Evolutionary conservation across 2,797 vertebrate genomes (phyloP).

Genomic region (Urosaurus nigricauda): DNA sequence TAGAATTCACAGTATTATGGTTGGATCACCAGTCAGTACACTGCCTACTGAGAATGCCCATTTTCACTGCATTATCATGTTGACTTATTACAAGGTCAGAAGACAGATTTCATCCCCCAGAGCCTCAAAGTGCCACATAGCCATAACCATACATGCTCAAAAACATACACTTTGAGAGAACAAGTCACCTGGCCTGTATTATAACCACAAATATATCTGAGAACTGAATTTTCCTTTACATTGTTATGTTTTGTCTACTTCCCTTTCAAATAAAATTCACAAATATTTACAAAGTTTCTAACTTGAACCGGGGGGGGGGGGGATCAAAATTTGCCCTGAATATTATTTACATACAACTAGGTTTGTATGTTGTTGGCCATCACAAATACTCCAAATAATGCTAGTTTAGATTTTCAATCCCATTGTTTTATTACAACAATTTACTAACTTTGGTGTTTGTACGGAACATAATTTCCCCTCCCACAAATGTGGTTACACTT

Average conservation of each 20-base stretch:
- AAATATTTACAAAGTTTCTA: neutral
- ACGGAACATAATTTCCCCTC: neutral
- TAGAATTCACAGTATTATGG: neutral
- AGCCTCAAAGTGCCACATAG: neutral
- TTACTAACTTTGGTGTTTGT: neutral
- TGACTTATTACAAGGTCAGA: neutral
- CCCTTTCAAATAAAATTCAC: no score
- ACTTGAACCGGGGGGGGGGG: no score
- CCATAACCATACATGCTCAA: neutral
- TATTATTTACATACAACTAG: neutral
- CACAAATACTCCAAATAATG: neutral
- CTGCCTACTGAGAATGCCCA: neutral
- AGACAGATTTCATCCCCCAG: neutral
- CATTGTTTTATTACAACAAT: neutral
- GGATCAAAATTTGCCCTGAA: neutral
- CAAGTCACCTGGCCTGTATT: neutral
- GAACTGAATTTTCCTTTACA: neutral
- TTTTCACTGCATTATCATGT: neutral
- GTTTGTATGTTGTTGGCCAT: neutral
- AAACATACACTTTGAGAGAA: neutral
- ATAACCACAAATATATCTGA: neutral
- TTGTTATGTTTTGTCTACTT: neutral
- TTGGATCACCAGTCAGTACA: neutral
- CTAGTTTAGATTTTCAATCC: neutral
- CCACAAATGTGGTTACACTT: no score